Evolutionary conservation across 2,888 invertebrate genomes (phyloP).

Genomic region (Argyra leucocephala): DNA sequence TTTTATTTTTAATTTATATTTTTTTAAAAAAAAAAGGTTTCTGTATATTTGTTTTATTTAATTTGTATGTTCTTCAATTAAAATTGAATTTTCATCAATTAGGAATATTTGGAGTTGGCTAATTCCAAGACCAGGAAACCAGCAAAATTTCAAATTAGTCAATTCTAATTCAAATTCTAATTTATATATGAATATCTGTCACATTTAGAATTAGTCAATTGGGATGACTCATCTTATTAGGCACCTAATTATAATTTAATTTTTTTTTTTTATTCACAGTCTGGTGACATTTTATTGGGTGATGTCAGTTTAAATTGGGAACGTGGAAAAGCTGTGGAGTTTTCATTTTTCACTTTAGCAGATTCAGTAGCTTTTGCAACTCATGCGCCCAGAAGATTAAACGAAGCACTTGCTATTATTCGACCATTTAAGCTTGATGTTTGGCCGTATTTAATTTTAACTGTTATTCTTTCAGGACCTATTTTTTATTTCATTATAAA

Average conservation of each 20-base stretch:
- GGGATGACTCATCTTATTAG: no score
- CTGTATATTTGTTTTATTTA: no score
- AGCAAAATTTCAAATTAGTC: no score
- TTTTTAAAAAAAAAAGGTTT: constrained; percentile 2
- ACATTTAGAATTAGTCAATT: no score
- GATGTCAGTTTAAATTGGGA: constrained; percentile 67
- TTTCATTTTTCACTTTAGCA: constrained; percentile 65
- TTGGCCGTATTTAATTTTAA: constrained; percentile 61
- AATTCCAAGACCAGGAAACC: no score
- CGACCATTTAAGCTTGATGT: constrained; percentile 67
- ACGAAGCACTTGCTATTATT: constrained; percentile 63
- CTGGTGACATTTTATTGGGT: constrained; percentile 63
- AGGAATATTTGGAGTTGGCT: no score
- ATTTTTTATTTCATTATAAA: constrained; percentile 59
- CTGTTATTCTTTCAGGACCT: constrained; percentile 58
- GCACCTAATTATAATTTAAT: no score
- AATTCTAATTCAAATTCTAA: no score
- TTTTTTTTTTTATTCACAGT: constrained; percentile 46
- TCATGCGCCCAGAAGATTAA: constrained; percentile 61
- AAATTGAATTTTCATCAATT: no score
- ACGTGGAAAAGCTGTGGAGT: constrained; percentile 60
- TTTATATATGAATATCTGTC: no score
- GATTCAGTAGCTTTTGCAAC: constrained; percentile 70
- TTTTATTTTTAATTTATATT: no score
- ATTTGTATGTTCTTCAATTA: no score